A percentile compares a stretch with the other conserved stretches of the same genome.
Evolutionary conservation across 2,113 vertebrate genomes (phyloP).

Genomic region (Arenaria interpres): DNA sequence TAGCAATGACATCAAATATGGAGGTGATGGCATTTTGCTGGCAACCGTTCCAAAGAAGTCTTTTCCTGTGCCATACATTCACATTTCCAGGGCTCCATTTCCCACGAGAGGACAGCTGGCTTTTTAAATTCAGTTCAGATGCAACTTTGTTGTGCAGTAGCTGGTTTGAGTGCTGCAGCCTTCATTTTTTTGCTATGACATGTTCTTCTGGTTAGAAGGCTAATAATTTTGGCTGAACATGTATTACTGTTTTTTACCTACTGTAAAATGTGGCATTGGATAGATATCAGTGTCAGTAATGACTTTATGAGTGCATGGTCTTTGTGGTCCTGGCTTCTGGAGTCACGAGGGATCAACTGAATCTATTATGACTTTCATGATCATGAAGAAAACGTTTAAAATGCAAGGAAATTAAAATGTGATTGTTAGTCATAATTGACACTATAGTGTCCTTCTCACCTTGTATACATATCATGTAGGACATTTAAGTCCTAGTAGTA

Average conservation of each 20-base stretch:
- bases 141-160: not conserved
- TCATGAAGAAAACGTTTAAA: not conserved
- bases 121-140: not conserved
- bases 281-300: not conserved
- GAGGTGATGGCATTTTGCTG: not conserved
- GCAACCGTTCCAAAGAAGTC: not conserved
- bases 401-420: not conserved
- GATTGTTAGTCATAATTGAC: not conserved
- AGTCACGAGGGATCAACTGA: not conserved
- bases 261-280: not conserved
- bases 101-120: not conserved
- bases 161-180: not conserved
- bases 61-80: not conserved
- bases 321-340: not conserved
- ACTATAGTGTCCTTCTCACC: not conserved
- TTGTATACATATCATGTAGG: not conserved
- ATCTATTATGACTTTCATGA: not conserved
- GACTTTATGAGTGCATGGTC: not conserved
- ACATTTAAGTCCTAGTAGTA: fast-evolving
- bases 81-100: not conserved
- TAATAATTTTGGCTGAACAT: not conserved
- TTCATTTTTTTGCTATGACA: not conserved
- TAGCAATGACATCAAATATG: not conserved
- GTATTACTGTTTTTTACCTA: not conserved
- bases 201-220: not conserved